Base-by-base conservation (phyloP, 2,113 vertebrate genomes). In the Plotosus lineatus region DNA sequence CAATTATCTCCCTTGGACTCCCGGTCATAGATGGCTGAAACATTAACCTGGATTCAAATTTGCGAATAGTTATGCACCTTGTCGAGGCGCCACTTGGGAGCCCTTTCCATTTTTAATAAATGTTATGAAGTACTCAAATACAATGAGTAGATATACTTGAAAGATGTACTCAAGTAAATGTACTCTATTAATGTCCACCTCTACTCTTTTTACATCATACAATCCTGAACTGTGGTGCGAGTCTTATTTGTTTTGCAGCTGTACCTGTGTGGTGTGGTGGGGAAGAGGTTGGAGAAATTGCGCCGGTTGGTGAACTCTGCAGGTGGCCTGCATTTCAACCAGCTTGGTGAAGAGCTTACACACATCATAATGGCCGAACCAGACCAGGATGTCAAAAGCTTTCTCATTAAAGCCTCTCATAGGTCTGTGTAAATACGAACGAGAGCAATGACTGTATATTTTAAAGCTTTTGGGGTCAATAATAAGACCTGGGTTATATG, bases 241-340 rank as follows among this genome's bases (percentile, higher is more conserved):
- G 6, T 50, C 48, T 68, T 36, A 72, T 79, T 6, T 36, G 1
- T 38, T n/a, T 44, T 53, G 11, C 88, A 99, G 98, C 92, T 99
- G 12, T 98, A 94, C 82, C 91, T 99, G 1, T 97, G 95, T 76
- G 97, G 98, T 33, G 92, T 98, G 85, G 91, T 93, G 28, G 94
- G 92, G 50, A 95, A 95, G 90, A 97, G 94, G 82, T 61, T 97
- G 86, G 97, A 99, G 88, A 98, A 98, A 84, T 88, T 99, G 82
- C 93, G 96, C 66, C 92, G 93, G 21, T 94, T 98, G 63, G 95
- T 99, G 77, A 99, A 97, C 86, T 88, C 85, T 0, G 94, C 95
- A 46, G 98, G 97, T 80, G 97, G 97, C 42, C 89, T 99, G 86
- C 95, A 94, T 78, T 98, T 98, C 89, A 97, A 96, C 91, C 97